Percentiles rank a stretch among this genome's conserved stretches.
phyloP scores from a whole-genome alignment of 2,888 invertebrate species.

The Sicus ferrugineus region DNA sequence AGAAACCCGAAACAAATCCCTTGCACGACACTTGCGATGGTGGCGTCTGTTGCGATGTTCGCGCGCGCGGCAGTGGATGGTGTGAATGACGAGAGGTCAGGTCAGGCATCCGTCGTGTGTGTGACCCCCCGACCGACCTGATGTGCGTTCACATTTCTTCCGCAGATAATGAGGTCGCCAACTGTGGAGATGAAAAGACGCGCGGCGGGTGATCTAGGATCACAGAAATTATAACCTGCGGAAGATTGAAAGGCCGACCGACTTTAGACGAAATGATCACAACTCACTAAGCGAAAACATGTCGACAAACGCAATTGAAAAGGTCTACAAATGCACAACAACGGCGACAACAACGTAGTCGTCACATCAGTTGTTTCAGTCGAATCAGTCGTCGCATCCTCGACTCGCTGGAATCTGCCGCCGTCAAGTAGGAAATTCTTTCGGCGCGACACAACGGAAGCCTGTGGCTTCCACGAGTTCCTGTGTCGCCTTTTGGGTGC shows the following conservation, averaged over 20 bases:
- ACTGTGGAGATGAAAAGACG: background rate
- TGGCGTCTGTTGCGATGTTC: conserved; percentile 39
- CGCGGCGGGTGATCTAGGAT: background rate
- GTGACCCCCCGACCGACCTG: too few species aligned
- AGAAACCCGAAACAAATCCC: conserved; percentile 36
- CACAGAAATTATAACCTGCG: background rate
- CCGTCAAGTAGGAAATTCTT: conserved; percentile 22
- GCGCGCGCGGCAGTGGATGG: background rate
- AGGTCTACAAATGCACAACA: conserved; percentile 19
- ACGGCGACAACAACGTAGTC: background rate
- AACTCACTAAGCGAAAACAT: conserved; percentile 21
- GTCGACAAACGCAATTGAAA: conserved; percentile 36
- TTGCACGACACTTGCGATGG: conserved; percentile 18
- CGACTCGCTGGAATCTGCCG: conserved; percentile 9
- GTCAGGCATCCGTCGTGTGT: too few species aligned
- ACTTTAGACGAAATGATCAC: conserved; percentile 1
- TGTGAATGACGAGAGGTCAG: conserved; percentile 5
- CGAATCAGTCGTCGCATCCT: background rate
- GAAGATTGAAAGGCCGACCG: conserved; percentile 4
- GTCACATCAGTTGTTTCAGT: background rate
- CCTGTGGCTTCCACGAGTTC: conserved; percentile 21
- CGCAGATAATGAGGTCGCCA: conserved; percentile 36
- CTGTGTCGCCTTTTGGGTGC: too few species aligned
- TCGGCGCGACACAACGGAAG: conserved; percentile 12
- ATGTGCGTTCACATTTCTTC: conserved; percentile 25